Base-by-base conservation (phyloP, 2,113 vertebrate species). In the Dasyprocta punctata region DNA sequence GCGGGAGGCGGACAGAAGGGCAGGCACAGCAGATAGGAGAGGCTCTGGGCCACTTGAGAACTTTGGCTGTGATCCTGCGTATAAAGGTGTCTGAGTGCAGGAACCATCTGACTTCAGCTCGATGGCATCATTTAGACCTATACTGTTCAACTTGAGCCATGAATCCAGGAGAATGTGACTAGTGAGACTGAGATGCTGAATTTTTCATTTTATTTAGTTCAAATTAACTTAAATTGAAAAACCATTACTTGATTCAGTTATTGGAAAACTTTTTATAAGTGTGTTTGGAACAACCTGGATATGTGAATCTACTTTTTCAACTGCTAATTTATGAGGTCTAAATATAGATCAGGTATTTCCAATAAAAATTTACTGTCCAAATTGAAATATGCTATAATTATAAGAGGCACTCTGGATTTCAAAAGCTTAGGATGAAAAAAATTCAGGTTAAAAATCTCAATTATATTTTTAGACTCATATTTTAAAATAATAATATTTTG, bases 211-310 rank as follows among this genome's bases (percentile, higher is more conserved):
- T 47, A 67, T 86, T 73, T 86, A 9, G 86, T 93, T 87, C 44
- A 9, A 81, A 93, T 95, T 83, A 36, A 95, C 67, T 85, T 90
- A 84, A 91, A 96, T 84, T 91, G 67, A 89, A 95, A 96, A 89
- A 65, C 14, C 52, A 73, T 90, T 83, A 36, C 89, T 95, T 63
- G 86, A 97, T 89, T 95, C 81, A 56, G 20, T 38, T 60, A 88
- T n/a, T 90, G 82, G 92, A 87, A 97, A 96, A 77, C 84, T 92
- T 94, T 94, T 86, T 58, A n/a, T 69, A 86, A 87, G 33, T 65
- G 19, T 47, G 28, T 95, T 71, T 97, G 86, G 26, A 89, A 65
- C 52, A 56, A 90, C 38, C 83, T 49, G 47, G 71, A 52, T 73
- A 41, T 71, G 56, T 20, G n/a, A 92, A 96, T 58, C 49, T 84